A percentile compares a stretch with the other conserved stretches of the same genome.
These are phyloP conservation scores for Caenorhabditis brenneri DNA, from an alignment of 1,140 invertebrate genomes.

Conservation along the genomic window DNA sequence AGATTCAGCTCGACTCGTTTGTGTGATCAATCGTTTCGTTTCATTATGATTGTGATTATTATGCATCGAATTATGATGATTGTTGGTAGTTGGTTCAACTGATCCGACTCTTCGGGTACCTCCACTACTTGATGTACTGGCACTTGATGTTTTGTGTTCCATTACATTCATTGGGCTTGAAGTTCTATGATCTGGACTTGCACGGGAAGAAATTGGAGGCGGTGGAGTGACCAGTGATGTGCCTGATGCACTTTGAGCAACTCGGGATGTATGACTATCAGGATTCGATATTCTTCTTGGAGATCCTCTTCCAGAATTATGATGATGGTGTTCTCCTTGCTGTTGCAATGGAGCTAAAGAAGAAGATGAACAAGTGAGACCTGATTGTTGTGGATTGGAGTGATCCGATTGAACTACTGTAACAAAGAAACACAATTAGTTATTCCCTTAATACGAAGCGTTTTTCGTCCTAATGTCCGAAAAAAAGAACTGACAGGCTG, in stretches of 20 bases:
- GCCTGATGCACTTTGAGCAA: slow-evolving; percentile 28
- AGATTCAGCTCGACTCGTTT: slow-evolving; percentile 39
- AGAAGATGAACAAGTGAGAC: slow-evolving; percentile 14
- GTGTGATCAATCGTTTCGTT: neutral
- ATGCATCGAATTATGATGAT: neutral
- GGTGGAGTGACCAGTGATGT: slow-evolving; percentile 54
- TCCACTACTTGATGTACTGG: slow-evolving; percentile 22
- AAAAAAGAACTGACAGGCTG: slow-evolving; percentile 48
- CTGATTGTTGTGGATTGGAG: slow-evolving; percentile 62
- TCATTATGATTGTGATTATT: slow-evolving; percentile 40
- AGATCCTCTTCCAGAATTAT: slow-evolving; percentile 1
- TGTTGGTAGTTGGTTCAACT: neutral
- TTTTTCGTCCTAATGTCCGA: slow-evolving; percentile 62
- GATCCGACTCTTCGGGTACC: slow-evolving; percentile 15
- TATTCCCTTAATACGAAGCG: neutral
- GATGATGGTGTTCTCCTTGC: neutral
- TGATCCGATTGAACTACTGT: slow-evolving; percentile 71
- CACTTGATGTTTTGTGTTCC: slow-evolving; percentile 33
- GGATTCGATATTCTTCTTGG: slow-evolving; percentile 14
- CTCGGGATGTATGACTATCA: neutral
- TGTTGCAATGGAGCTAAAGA: slow-evolving; percentile 43
- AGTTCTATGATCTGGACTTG: slow-evolving; percentile 26
- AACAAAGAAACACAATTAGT: slow-evolving; percentile 38
- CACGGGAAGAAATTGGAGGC: slow-evolving; percentile 66
- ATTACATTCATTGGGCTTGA: slow-evolving; percentile 36